These are phyloP conservation scores for Oryzias celebensis DNA, from an alignment of 2,113 vertebrate species.

Conservation along the genomic window DNA sequence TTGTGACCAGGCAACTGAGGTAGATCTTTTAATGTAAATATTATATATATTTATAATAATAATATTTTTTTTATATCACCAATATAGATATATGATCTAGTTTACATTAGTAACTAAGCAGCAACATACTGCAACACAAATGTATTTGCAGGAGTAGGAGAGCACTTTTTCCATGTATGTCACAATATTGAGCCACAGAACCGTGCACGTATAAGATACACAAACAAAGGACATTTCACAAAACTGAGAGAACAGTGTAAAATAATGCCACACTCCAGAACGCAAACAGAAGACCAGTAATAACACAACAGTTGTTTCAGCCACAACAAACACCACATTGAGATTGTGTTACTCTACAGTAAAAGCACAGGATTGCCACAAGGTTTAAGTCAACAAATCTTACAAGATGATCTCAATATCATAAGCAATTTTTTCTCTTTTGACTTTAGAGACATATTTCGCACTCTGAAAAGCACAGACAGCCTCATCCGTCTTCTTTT, in stretches of 20 bases:
- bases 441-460: fast-evolving
- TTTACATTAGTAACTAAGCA: too few species aligned
- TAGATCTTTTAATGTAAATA: too few species aligned
- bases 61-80: too few species aligned
- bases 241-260: neutral
- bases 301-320: neutral
- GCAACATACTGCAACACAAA: too few species aligned
- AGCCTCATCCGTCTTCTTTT: slow-evolving; percentile 5
- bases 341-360: neutral
- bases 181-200: too few species aligned
- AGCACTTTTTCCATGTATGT: too few species aligned
- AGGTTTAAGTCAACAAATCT: neutral
- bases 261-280: neutral
- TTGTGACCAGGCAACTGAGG: too few species aligned
- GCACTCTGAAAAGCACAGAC: neutral
- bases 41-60: too few species aligned
- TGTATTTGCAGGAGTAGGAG: too few species aligned
- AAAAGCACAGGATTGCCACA: neutral
- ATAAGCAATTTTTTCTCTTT: slow-evolving; percentile 33
- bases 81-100: too few species aligned
- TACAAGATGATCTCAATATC: slow-evolving; percentile 54
- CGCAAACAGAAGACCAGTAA: neutral
- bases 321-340: neutral
- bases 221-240: too few species aligned
- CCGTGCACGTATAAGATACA: too few species aligned